A percentile compares a stretch with the other conserved stretches of the same genome.
Conservation (phyloP, 2,113 vertebrate genomes). For the Oncorhynchus clarkii region DNA sequence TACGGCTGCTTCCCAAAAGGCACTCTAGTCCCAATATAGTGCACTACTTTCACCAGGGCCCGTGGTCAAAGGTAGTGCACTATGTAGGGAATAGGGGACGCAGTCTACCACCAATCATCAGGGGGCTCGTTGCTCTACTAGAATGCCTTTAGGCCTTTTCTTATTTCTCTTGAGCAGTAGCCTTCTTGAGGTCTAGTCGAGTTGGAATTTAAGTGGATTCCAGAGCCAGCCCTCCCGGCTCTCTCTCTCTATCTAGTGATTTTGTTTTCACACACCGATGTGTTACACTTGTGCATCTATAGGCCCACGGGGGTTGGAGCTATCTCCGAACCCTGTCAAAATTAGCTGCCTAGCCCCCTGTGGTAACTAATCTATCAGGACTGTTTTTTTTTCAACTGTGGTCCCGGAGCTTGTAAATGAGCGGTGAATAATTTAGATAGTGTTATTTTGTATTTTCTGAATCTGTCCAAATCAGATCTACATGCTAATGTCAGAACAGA, state of each 20-base stretch:
- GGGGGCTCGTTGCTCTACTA: background rate
- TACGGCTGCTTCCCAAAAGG: no score
- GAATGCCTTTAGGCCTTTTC: no score
- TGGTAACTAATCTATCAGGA: slow-evolving; percentile 23
- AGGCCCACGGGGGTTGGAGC: background rate
- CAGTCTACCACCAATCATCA: slow-evolving; percentile 25
- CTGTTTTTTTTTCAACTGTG: background rate
- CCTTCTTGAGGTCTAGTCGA: background rate
- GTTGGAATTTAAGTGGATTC: background rate
- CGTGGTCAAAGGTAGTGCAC: background rate
- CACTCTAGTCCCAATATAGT: slow-evolving; percentile 21
- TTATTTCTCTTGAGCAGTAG: background rate
- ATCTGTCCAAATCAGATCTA: slow-evolving; percentile 17
- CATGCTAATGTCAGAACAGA: slow-evolving; percentile 25
- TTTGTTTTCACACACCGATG: background rate
- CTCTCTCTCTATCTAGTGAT: background rate
- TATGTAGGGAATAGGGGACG: background rate
- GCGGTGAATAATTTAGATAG: slow-evolving; percentile 53
- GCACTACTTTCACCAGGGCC: slow-evolving; percentile 15
- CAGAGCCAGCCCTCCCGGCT: background rate
- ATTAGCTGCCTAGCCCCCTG: slow-evolving; percentile 22
- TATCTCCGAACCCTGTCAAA: slow-evolving; percentile 14
- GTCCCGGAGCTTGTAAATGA: slow-evolving; percentile 21
- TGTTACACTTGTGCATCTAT: slow-evolving; percentile 3
- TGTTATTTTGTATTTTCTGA: slow-evolving; percentile 20